Evolutionary conservation across 2,113 vertebrate genomes (phyloP).

Genomic region (Platysternon megacephalum): DNA sequence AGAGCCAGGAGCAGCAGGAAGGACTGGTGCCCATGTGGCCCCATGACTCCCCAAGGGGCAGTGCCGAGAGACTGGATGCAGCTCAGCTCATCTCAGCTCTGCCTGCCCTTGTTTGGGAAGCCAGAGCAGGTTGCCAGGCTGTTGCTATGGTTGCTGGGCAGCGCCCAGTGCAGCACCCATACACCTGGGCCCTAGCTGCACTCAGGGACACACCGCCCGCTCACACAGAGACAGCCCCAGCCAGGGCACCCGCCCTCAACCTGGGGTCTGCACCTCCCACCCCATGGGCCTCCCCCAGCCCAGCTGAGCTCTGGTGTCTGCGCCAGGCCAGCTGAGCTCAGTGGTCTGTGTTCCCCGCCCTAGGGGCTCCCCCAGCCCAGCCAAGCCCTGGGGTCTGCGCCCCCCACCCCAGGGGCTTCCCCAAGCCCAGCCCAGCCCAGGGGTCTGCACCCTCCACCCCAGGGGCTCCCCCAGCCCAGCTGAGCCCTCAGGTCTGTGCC

Average conservation of each 20-base stretch:
- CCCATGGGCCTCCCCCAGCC: too few species aligned
- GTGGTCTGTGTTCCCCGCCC: neutral
- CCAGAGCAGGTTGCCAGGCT: neutral
- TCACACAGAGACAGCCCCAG: too few species aligned
- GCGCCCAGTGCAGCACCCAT: neutral
- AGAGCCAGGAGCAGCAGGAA: slow-evolving; percentile 24
- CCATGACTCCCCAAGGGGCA: slow-evolving; percentile 6
- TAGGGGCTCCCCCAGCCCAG: too few species aligned
- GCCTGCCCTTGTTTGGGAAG: slow-evolving; percentile 51
- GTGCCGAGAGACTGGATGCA: neutral
- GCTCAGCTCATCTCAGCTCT: neutral
- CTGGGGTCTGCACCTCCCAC: neutral
- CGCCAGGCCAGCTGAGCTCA: neutral
- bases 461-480: too few species aligned
- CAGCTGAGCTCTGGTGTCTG: neutral
- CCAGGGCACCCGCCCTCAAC: too few species aligned
- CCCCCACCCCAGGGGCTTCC: too few species aligned
- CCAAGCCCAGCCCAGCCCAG: neutral
- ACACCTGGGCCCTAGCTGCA: neutral
- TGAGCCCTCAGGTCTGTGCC: neutral
- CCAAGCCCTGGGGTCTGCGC: too few species aligned
- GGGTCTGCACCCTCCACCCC: neutral
- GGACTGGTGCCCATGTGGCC: neutral
- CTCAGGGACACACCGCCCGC: neutral
- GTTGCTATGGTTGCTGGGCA: slow-evolving; percentile 47